A percentile compares a stretch with the other conserved stretches of the same genome.
phyloP scores from a whole-genome alignment of 2,113 vertebrate species.

The Hippocampus mohnikei region DNA sequence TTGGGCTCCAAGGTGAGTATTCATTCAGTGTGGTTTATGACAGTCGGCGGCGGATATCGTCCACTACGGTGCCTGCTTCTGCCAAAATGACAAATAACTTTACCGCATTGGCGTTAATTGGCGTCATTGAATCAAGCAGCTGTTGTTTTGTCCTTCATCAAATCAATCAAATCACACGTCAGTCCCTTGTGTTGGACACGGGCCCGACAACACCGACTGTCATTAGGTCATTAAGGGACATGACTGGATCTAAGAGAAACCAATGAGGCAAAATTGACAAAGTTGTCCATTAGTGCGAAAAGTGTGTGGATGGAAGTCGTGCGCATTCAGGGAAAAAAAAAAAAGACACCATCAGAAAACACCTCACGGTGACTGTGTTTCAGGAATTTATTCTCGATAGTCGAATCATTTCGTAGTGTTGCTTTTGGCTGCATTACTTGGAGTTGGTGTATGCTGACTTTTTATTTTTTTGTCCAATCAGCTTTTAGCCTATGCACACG shows the following conservation, averaged over 20 bases:
- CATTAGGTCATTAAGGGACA: neutral
- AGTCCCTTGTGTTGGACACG: neutral
- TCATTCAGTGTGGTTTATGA: neutral
- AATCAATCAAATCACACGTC: neutral
- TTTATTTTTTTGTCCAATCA: too few species aligned
- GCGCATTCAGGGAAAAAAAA: too few species aligned
- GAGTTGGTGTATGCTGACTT: too few species aligned
- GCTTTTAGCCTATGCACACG: too few species aligned
- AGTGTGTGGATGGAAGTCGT: neutral
- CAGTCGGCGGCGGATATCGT: neutral
- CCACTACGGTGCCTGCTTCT: neutral
- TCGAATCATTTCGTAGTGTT: too few species aligned
- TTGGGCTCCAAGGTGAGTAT: neutral
- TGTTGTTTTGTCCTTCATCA: constrained; percentile 3
- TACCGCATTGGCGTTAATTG: constrained; percentile 2
- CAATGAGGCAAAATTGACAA: neutral
- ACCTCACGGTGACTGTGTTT: too few species aligned
- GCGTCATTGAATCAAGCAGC: constrained; percentile 6
- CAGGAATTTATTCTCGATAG: too few species aligned
- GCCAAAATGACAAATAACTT: constrained; percentile 7
- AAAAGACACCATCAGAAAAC: too few species aligned
- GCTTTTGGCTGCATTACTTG: too few species aligned
- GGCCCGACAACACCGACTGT: neutral
- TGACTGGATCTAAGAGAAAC: neutral
- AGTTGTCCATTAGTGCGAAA: neutral